These are phyloP conservation scores for Hymenochirus boettgeri DNA, from an alignment of 2,113 vertebrate species.

Conservation along the genomic window DNA sequence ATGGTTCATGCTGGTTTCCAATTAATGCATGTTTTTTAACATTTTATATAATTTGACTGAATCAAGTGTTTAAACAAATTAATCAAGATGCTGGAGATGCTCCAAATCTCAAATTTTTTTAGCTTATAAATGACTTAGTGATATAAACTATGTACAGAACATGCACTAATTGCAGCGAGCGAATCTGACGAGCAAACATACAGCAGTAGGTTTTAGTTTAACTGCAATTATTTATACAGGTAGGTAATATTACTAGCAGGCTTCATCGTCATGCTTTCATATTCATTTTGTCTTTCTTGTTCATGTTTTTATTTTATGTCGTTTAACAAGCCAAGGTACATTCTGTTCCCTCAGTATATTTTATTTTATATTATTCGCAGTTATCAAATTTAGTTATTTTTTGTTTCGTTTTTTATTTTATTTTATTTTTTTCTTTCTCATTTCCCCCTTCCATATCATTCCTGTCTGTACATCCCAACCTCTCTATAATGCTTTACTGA, in stretches of 20 bases:
- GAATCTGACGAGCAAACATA: slow-evolving; percentile 41
- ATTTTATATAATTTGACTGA: background rate
- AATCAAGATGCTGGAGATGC: too few relatives aligned
- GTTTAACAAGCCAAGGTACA: slow-evolving; percentile 77
- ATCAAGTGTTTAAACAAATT: too few relatives aligned
- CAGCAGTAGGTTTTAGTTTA: slow-evolving; percentile 48
- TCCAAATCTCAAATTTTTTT: too few relatives aligned
- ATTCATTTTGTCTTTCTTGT: slow-evolving; percentile 64
- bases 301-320: slow-evolving; percentile 65
- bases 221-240: slow-evolving; percentile 71
- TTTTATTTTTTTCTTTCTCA: slow-evolving; percentile 66
- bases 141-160: background rate
- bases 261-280: slow-evolving; percentile 66
- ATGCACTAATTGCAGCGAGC: slow-evolving; percentile 50
- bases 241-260: slow-evolving; percentile 81
- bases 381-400: slow-evolving; percentile 72
- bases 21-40: slow-evolving; percentile 49
- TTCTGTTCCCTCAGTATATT: slow-evolving; percentile 59
- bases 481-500: slow-evolving; percentile 74
- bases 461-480: slow-evolving; percentile 72
- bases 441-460: slow-evolving; percentile 61
- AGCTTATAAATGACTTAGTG: background rate
- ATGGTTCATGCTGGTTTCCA: slow-evolving; percentile 38
- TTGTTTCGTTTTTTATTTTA: slow-evolving; percentile 71
- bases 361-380: slow-evolving; percentile 71